A percentile compares a stretch with the other conserved stretches of the same genome.
These are phyloP conservation scores for Verasper variegatus DNA, from an alignment of 2,113 vertebrate genomes.

Conservation along the genomic window DNA sequence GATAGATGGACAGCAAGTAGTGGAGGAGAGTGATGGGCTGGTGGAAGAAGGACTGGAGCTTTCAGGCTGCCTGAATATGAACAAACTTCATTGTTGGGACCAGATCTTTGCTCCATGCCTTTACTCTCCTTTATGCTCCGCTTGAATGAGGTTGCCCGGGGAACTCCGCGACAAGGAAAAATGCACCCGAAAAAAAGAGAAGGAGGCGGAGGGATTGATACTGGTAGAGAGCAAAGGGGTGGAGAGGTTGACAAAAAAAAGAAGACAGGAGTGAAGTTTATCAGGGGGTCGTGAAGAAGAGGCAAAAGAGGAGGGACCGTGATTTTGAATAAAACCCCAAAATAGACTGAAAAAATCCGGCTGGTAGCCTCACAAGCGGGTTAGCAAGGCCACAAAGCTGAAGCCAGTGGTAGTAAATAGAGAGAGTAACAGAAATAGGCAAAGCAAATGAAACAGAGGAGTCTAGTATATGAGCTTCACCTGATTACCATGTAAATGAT, in stretches of 20 bases:
- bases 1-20: slow-evolving; percentile 29
- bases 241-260: slow-evolving; percentile 53
- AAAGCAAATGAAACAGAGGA: slow-evolving; percentile 76
- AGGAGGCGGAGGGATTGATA: slow-evolving; percentile 37
- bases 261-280: slow-evolving; percentile 59
- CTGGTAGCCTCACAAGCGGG: not conserved
- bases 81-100: slow-evolving; percentile 80
- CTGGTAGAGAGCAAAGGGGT: slow-evolving; percentile 53
- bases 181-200: slow-evolving; percentile 61
- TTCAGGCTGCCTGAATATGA: slow-evolving; percentile 79
- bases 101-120: slow-evolving; percentile 75
- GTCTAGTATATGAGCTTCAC: slow-evolving; percentile 68
- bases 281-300: slow-evolving; percentile 29
- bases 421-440: slow-evolving; percentile 56
- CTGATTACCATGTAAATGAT: slow-evolving; percentile 85
- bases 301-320: slow-evolving; percentile 8
- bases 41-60: slow-evolving; percentile 58
- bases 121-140: slow-evolving; percentile 77
- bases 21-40: slow-evolving; percentile 45
- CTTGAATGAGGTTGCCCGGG: slow-evolving; percentile 82
- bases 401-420: slow-evolving; percentile 45
- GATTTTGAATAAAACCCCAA: slow-evolving; percentile 46
- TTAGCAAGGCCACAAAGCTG: slow-evolving; percentile 28
- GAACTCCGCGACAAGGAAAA: slow-evolving; percentile 75
- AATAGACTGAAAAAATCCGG: slow-evolving; percentile 20